A percentile compares a stretch with the other conserved stretches of the same genome.
Evolutionary conservation across 2,797 vertebrate genomes (phyloP).

Genomic region (Phalloptychus januarius): DNA sequence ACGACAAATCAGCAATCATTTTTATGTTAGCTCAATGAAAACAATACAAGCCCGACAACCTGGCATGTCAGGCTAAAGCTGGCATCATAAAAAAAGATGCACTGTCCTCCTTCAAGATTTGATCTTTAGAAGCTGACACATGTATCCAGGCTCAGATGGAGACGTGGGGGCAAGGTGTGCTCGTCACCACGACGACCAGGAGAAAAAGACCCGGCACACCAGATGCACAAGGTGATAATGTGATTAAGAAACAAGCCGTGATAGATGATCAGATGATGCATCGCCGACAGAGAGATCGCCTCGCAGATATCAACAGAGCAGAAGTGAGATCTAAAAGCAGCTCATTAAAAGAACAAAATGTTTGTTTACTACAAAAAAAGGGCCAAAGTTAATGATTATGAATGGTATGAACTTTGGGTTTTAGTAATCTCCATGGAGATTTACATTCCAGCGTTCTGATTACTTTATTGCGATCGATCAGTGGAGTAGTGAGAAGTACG

Average conservation of each 20-base stretch:
- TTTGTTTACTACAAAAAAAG: neutral
- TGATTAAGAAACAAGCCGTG: constrained; percentile 37
- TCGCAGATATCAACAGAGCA: constrained; percentile 12
- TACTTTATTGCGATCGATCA: neutral
- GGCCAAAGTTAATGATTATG: neutral
- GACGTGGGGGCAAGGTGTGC: neutral
- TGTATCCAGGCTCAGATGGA: neutral
- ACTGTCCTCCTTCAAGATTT: neutral
- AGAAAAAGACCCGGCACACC: constrained; percentile 18
- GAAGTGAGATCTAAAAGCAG: constrained; percentile 5
- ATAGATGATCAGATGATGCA: constrained; percentile 24
- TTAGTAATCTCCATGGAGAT: neutral
- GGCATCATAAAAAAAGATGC: neutral
- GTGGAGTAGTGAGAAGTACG: neutral
- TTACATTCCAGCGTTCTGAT: neutral
- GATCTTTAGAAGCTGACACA: neutral
- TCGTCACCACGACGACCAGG: constrained; percentile 25
- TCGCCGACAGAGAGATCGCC: constrained; percentile 13
- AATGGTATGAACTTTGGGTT: neutral
- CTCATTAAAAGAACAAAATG: neutral
- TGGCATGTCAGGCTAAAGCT: neutral
- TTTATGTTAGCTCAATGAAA: neutral
- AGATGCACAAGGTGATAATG: constrained; percentile 31
- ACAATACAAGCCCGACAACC: neutral
- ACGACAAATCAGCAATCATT: neutral